These are phyloP conservation scores for Nephrocerus scutellatus DNA, from an alignment of 2,888 invertebrate genomes.

Conservation along the genomic window DNA sequence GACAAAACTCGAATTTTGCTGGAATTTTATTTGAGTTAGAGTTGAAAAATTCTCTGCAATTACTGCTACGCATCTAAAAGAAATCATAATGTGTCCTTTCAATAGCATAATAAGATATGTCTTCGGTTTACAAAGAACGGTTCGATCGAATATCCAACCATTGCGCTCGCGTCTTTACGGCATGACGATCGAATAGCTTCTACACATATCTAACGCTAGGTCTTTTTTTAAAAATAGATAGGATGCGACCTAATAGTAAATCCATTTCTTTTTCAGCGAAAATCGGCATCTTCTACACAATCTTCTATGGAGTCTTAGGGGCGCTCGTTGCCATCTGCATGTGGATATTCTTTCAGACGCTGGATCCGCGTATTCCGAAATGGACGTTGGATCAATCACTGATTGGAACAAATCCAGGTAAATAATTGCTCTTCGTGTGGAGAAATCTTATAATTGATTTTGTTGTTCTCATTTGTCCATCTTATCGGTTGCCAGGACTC, in stretches of 20 bases:
- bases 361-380: constrained; percentile 82
- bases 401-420: constrained; percentile 88
- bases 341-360: constrained; percentile 86
- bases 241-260: background rate
- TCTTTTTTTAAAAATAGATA: background rate
- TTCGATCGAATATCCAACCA: too few relatives aligned
- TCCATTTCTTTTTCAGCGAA: constrained; percentile 60
- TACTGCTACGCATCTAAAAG: too few relatives aligned
- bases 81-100: too few relatives aligned
- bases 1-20: too few relatives aligned
- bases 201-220: background rate
- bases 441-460: background rate
- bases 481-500: constrained; percentile 56
- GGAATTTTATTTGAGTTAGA: too few relatives aligned
- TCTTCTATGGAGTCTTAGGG: constrained; percentile 86
- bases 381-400: constrained; percentile 81
- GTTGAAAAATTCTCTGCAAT: too few relatives aligned
- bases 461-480: constrained; percentile 28
- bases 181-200: too few relatives aligned
- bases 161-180: too few relatives aligned
- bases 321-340: constrained; percentile 91
- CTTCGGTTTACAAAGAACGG: too few relatives aligned
- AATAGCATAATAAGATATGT: too few relatives aligned
- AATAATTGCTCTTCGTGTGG: constrained; percentile 1
- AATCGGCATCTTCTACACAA: constrained; percentile 89